Evolutionary conservation across 2,113 vertebrate species (phyloP).

Genomic region (Oncorhynchus clarkii): DNA sequence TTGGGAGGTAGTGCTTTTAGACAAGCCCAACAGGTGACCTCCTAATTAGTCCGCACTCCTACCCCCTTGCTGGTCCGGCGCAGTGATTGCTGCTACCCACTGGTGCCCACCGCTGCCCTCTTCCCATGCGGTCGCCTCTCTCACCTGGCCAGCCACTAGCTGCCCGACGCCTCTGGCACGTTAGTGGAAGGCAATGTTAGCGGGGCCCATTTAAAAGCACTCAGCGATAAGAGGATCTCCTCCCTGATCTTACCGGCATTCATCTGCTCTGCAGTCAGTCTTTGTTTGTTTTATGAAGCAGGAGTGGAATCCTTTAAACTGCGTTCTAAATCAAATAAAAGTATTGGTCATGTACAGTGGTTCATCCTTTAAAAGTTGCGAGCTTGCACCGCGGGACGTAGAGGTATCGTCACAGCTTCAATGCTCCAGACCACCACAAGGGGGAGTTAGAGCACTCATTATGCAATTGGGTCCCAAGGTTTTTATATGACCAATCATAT

Average conservation of each 20-base stretch:
- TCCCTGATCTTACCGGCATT: background rate
- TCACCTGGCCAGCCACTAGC: background rate
- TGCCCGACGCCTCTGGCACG: background rate
- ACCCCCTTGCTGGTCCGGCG: slow-evolving; percentile 7
- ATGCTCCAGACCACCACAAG: no score
- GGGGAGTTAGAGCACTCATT: no score
- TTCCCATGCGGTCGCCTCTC: background rate
- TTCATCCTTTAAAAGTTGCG: no score
- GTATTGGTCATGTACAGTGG: no score
- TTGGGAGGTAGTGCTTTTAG: slow-evolving; percentile 21
- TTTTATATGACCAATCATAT: no score
- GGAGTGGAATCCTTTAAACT: background rate
- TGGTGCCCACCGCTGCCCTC: background rate
- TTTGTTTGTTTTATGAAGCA: slow-evolving; percentile 4
- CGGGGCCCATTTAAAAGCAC: background rate
- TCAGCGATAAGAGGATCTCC: background rate
- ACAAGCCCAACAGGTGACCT: slow-evolving; percentile 36
- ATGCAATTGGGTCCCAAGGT: no score
- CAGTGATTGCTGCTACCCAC: background rate
- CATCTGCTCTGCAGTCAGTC: background rate
- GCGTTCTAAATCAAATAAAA: no score
- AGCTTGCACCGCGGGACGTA: no score
- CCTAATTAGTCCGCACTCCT: slow-evolving; percentile 47
- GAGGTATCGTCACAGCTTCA: no score
- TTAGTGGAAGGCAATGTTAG: background rate